Base-by-base conservation (phyloP, 2,888 invertebrate genomes). In the Melanchra persicariae region DNA sequence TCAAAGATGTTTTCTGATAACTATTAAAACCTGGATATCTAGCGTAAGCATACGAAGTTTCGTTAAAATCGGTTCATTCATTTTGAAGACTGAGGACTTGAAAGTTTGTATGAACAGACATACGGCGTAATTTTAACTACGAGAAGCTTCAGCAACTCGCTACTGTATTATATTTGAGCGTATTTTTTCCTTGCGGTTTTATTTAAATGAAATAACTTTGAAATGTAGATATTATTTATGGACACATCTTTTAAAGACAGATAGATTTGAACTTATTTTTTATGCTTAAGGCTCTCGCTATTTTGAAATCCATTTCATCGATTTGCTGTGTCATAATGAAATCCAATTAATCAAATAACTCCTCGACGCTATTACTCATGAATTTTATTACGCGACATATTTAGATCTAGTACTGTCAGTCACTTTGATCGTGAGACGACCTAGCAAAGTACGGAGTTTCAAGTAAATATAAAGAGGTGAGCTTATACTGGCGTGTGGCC, bases 41-140 rank as follows among this genome's bases (percentile, higher is more conserved):
- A n/a, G n/a, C n/a, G n/a, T n/a, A n/a, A n/a, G n/a, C n/a, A n/a
- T n/a, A n/a, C n/a, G n/a, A n/a, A n/a, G n/a, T n/a, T n/a, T n/a
- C n/a, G n/a, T n/a, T n/a, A n/a, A n/a, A n/a, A n/a, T n/a, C n/a
- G n/a, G n/a, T n/a, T n/a, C n/a, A n/a, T n/a, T n/a, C n/a, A n/a
- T n/a, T n/a, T n/a, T n/a, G n/a, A n/a, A n/a, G n/a, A n/a, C n/a
- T n/a, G n/a, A n/a, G n/a, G n/a, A n/a, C n/a, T n/a, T n/a, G n/a
- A n/a, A n/a, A n/a, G n/a, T n/a, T n/a, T n/a, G n/a, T n/a, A n/a
- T n/a, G n/a, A n/a, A n/a, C n/a, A n/a, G n/a, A n/a, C n/a, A n/a
- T 17, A 51, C 51, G 45, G 55, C 6, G 62, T 58, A 49, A 73
- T 80, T 82, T 58, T 47, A 78, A 70, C 47, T 52, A 40, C 34